Conservation (phyloP, 30 jellyfish, hydroid and myxozoan genomes). For the Chrysaora quinquecirrha region DNA sequence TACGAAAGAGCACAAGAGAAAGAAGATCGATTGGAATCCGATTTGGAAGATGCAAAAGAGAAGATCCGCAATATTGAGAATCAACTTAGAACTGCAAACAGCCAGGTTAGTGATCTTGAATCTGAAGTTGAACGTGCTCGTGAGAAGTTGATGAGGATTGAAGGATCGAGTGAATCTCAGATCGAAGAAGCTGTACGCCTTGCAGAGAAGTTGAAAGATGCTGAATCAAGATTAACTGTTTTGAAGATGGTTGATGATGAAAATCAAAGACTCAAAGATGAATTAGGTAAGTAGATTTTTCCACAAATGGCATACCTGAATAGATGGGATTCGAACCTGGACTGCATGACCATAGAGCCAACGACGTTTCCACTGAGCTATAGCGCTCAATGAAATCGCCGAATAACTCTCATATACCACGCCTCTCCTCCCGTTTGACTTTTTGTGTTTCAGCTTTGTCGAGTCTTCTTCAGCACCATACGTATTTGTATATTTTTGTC, state of each 20-base stretch:
- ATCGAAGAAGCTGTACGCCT: constrained; percentile 76
- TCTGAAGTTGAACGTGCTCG: constrained; percentile 71
- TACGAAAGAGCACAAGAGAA: constrained; percentile 83
- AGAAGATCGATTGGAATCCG: constrained; percentile 89
- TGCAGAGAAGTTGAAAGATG: constrained; percentile 74
- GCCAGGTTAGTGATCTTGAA: constrained; percentile 58
- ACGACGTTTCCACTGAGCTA: too few relatives aligned
- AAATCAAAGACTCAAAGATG: constrained; percentile 81
- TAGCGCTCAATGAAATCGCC: too few relatives aligned
- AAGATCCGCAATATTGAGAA: constrained; percentile 65
- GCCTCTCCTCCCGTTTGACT: too few relatives aligned
- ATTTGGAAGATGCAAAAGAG: constrained; percentile 84
- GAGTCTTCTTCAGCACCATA: too few relatives aligned
- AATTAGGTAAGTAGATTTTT: constrained; percentile 37
- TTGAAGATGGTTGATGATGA: constrained; percentile 76
- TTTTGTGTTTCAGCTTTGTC: too few relatives aligned
- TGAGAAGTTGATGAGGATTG: constrained; percentile 64
- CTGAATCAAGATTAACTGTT: constrained; percentile 60
- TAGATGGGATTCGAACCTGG: too few relatives aligned
- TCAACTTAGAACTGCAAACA: constrained; percentile 58
- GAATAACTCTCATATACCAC: too few relatives aligned
- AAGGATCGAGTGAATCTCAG: constrained; percentile 61
- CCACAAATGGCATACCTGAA: too few relatives aligned
- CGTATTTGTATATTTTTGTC: too few relatives aligned
- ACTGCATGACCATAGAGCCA: too few relatives aligned